Conservation (phyloP, 2,888 invertebrate species). For the Venusia cambrica region DNA sequence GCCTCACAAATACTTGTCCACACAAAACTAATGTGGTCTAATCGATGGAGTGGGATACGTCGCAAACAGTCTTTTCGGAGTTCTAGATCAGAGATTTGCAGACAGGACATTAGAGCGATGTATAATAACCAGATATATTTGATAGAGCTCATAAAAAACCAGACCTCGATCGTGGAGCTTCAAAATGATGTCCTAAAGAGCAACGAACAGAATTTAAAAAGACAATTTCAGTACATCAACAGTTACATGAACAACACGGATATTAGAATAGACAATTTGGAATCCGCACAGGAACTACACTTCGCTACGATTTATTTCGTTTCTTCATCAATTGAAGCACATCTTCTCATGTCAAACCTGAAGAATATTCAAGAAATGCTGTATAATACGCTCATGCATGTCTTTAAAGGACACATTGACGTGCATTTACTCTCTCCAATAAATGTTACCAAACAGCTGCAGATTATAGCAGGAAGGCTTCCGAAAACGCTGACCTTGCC, state of each 20-base stretch:
- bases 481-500: constrained; percentile 1
- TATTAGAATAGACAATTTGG: background rate
- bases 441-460: background rate
- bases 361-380: constrained; percentile 1
- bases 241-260: background rate
- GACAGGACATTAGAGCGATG: background rate
- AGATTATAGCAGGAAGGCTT: background rate
- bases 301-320: background rate
- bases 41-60: constrained; percentile 1
- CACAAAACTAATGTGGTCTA: constrained; percentile 1
- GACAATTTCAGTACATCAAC: too few relatives aligned
- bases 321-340: background rate
- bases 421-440: background rate
- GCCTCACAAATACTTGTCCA: too few relatives aligned
- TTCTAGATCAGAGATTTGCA: constrained; percentile 1
- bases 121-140: constrained; percentile 1
- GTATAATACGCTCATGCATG: background rate
- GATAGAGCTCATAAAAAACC: background rate
- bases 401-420: background rate
- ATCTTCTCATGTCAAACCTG: background rate
- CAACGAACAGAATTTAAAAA: too few relatives aligned
- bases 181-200: background rate
- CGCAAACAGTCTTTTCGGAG: constrained; percentile 1
- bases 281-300: background rate
- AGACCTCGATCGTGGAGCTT: background rate